Evolutionary conservation across 2,113 vertebrate genomes (phyloP).

Genomic region (Ailurus styani): DNA sequence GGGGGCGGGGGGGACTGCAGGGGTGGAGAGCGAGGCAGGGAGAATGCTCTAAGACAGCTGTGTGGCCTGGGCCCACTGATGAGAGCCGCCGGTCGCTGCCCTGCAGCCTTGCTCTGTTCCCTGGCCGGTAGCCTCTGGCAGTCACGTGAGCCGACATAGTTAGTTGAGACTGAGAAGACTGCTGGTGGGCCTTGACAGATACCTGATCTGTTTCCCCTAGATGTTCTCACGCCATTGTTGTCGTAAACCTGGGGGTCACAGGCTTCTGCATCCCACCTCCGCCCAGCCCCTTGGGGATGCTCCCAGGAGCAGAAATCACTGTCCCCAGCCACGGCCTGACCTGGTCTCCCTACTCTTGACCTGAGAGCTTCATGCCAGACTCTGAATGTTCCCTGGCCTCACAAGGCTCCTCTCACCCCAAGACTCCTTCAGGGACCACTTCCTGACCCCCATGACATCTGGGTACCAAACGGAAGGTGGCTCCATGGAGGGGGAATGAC

Average conservation of each 20-base stretch:
- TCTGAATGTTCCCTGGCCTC: neutral
- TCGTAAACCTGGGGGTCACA: neutral
- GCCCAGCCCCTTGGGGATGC: neutral
- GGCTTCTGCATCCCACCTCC: neutral
- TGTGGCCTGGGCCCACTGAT: neutral
- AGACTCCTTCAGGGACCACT: neutral
- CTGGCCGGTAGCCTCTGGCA: neutral
- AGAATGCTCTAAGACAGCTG: neutral
- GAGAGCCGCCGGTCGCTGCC: fast-evolving
- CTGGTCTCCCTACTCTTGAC: neutral
- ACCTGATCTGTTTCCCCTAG: neutral
- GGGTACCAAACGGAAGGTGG: neutral
- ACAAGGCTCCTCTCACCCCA: neutral
- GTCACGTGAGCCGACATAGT: neutral
- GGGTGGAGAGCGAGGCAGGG: neutral
- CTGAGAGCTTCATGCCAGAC: neutral
- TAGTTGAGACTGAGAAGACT: neutral
- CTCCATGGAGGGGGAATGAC: neutral
- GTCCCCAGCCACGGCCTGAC: neutral
- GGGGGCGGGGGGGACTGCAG: neutral
- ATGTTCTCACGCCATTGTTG: neutral
- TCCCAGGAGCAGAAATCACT: neutral
- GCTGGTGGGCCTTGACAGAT: neutral
- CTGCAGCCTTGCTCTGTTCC: neutral
- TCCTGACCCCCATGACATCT: neutral